phyloP scores from a whole-genome alignment of 2,113 vertebrate species.

The Hiodon tergisus region DNA sequence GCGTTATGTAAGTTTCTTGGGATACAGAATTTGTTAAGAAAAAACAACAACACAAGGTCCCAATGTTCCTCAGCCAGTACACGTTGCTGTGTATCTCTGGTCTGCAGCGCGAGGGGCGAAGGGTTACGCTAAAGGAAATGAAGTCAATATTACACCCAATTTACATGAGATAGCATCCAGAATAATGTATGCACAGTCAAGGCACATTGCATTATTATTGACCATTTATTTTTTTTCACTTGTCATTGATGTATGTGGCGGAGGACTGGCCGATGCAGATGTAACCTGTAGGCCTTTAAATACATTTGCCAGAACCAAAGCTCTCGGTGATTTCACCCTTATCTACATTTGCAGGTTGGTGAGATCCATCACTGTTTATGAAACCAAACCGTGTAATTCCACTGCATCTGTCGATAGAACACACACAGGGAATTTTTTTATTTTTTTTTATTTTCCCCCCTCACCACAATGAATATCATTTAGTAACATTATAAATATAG shows the following conservation, averaged over 20 bases:
- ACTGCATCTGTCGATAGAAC: constrained; percentile 54
- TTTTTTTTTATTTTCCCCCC: constrained; percentile 21
- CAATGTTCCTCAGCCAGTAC: constrained; percentile 42
- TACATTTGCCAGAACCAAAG: constrained; percentile 68
- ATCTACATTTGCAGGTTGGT: constrained; percentile 93
- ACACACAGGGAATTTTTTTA: constrained; percentile 48
- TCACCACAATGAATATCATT: constrained; percentile 47
- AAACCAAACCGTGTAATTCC: constrained; percentile 66
- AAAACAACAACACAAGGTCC: constrained; percentile 7
- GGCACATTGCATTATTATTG: constrained; percentile 47
- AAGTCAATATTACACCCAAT: constrained; percentile 49
- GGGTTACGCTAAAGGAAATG: constrained; percentile 59
- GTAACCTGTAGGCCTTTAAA: constrained; percentile 74
- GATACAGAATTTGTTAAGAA: constrained; percentile 11
- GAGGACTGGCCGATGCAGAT: constrained; percentile 71
- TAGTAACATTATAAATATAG: constrained; percentile 67
- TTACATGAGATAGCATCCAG: constrained; percentile 48
- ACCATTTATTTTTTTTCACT: constrained; percentile 61
- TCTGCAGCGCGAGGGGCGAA: constrained; percentile 38
- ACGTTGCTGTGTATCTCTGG: constrained; percentile 46
- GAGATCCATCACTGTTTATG: constrained; percentile 83
- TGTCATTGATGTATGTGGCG: constrained; percentile 82
- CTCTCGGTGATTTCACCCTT: constrained; percentile 72
- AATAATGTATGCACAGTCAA: constrained; percentile 55
- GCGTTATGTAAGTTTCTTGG: too few species aligned